phyloP scores from a whole-genome alignment of 2,888 invertebrate species.

The Diloba caeruleocephala region DNA sequence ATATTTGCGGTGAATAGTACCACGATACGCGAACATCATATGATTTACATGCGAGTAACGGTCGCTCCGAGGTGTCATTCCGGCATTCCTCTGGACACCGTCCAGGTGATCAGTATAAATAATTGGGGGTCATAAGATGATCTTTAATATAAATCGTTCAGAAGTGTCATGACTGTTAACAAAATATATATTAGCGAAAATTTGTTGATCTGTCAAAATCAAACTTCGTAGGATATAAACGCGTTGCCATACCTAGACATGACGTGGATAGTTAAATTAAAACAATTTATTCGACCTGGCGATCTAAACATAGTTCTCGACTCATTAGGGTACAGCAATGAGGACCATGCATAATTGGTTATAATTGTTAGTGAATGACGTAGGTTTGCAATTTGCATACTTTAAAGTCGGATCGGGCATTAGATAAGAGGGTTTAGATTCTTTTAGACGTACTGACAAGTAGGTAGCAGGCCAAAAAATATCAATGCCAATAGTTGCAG shows the following conservation, averaged over 20 bases:
- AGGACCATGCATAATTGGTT: conserved; percentile 7
- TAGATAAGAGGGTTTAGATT: conserved; percentile 28
- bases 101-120: conserved; percentile 78
- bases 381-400: conserved; percentile 1
- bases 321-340: conserved; percentile 26
- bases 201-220: conserved; percentile 9
- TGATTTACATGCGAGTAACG: conserved; percentile 67
- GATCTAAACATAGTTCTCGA: conserved; percentile 18
- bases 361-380: neutral
- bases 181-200: conserved; percentile 28
- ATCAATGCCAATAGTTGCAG: conserved; percentile 52
- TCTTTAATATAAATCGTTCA: conserved; percentile 43
- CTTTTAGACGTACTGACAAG: conserved; percentile 39
- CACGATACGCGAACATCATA: conserved; percentile 71
- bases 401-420: conserved; percentile 5
- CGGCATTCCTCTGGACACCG: conserved; percentile 77
- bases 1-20: conserved; percentile 85
- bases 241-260: conserved; percentile 7
- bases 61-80: conserved; percentile 66
- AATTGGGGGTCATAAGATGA: conserved; percentile 57
- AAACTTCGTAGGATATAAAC: conserved; percentile 16
- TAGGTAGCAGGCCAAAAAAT: conserved; percentile 46
- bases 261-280: conserved; percentile 5
- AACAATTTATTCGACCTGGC: conserved; percentile 22
- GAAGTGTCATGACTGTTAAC: conserved; percentile 30